Conservation (phyloP, 2,113 vertebrate species). For the Nerophis ophidion region DNA sequence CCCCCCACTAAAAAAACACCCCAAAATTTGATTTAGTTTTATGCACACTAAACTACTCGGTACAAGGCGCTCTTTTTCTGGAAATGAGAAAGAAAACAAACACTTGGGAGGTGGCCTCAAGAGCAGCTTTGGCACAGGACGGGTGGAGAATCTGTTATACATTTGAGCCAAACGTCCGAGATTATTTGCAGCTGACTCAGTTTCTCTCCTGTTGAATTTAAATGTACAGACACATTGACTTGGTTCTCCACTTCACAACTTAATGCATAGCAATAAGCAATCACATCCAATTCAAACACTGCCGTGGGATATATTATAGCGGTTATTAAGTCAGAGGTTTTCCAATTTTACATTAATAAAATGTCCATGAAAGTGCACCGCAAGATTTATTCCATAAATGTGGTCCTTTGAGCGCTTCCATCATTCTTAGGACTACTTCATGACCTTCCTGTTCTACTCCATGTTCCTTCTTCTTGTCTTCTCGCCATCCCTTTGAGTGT, state of each 20-base stretch:
- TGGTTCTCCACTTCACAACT: background rate
- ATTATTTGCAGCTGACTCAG: slow-evolving; percentile 19
- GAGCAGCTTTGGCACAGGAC: slow-evolving; percentile 17
- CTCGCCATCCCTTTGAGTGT: slow-evolving; percentile 40
- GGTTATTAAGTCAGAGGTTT: background rate
- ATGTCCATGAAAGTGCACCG: background rate
- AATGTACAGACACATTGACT: slow-evolving; percentile 4
- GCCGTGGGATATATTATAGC: background rate
- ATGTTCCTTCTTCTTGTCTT: slow-evolving; percentile 18
- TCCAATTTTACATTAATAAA: background rate
- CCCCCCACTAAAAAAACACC: background rate
- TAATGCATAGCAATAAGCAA: slow-evolving; percentile 7
- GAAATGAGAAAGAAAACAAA: slow-evolving; percentile 13
- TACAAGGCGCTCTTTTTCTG: background rate
- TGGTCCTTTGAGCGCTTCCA: background rate
- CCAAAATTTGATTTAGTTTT: background rate
- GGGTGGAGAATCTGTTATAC: slow-evolving; percentile 13
- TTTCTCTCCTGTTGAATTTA: slow-evolving; percentile 8
- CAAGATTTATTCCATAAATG: background rate
- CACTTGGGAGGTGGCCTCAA: slow-evolving; percentile 2
- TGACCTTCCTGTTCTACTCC: background rate
- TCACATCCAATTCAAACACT: background rate
- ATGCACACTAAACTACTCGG: background rate
- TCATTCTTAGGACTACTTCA: background rate
- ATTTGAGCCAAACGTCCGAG: slow-evolving; percentile 15